Conservation (phyloP, 2,113 vertebrate genomes). For the Origma solitaria region DNA sequence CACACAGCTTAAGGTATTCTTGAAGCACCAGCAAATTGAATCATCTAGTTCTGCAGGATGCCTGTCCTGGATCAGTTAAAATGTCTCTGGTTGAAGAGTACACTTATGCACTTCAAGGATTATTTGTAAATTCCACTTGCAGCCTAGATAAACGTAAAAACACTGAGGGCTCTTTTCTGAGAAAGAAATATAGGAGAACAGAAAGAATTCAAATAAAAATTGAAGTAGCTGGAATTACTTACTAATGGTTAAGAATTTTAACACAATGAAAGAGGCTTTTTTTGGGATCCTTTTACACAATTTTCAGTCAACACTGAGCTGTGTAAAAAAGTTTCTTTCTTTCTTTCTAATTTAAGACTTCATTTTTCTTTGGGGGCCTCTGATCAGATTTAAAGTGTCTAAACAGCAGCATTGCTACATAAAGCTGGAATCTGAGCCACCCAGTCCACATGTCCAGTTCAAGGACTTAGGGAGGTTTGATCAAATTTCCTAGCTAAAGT, state of each 20-base stretch:
- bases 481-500: background rate
- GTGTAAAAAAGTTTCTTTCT: background rate
- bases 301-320: background rate
- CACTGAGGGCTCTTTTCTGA: background rate
- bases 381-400: background rate
- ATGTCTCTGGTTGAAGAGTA: background rate
- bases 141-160: background rate
- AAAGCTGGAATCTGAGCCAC: background rate
- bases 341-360: background rate
- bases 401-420: background rate
- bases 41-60: background rate
- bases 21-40: background rate
- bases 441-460: background rate
- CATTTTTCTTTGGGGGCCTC: background rate
- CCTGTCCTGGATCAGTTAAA: background rate
- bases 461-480: background rate
- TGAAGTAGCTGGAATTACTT: background rate
- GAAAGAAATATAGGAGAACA: rapidly evolving
- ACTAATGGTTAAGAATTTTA: background rate
- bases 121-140: background rate
- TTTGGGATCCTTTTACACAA: background rate
- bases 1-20: background rate
- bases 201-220: background rate
- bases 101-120: background rate
- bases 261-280: background rate